A percentile compares a stretch with the other conserved stretches of the same genome.
Evolutionary conservation across 2,113 vertebrate species (phyloP).

Genomic region (Atractosteus spatula): DNA sequence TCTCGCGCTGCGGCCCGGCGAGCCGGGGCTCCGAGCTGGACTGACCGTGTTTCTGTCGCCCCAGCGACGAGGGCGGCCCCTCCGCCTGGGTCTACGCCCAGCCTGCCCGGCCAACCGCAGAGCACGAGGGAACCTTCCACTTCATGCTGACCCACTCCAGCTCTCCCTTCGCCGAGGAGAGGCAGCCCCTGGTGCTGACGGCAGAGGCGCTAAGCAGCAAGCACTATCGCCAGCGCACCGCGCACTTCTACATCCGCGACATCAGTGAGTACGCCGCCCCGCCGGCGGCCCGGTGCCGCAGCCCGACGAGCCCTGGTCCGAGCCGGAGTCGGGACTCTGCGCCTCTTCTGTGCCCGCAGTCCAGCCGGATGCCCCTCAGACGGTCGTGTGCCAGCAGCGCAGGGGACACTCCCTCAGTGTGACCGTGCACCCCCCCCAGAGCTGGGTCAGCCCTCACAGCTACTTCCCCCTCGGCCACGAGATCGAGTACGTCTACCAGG

Average conservation of each 20-base stretch:
- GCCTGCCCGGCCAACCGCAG: too few relatives aligned
- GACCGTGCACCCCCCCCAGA: constrained; percentile 45
- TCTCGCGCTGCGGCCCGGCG: too few relatives aligned
- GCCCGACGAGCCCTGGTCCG: too few relatives aligned
- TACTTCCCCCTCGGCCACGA: constrained; percentile 65
- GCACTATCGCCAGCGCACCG: constrained; percentile 29
- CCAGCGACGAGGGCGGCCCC: constrained; percentile 28
- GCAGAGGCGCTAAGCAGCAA: constrained; percentile 42
- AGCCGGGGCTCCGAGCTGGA: too few relatives aligned
- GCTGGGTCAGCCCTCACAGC: constrained; percentile 63
- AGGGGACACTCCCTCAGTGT: constrained; percentile 33
- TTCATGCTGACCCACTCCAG: constrained; percentile 51
- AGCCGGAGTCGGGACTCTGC: constrained; percentile 5
- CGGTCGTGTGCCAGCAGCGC: constrained; percentile 30
- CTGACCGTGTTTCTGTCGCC: constrained; percentile 4
- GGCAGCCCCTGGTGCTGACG: constrained; percentile 42
- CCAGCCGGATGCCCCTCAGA: constrained; percentile 44
- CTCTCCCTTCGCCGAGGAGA: constrained; percentile 60
- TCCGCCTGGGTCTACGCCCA: constrained; percentile 45
- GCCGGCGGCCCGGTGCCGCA: too few relatives aligned
- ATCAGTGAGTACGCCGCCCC: constrained; percentile 51
- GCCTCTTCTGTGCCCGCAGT: constrained; percentile 35
- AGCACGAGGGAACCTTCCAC: constrained; percentile 21
- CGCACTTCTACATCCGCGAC: constrained; percentile 58
- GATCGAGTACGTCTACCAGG: constrained; percentile 48